phyloP scores from a whole-genome alignment of 2,113 vertebrate species.

The Protomyctophum bolini region DNA sequence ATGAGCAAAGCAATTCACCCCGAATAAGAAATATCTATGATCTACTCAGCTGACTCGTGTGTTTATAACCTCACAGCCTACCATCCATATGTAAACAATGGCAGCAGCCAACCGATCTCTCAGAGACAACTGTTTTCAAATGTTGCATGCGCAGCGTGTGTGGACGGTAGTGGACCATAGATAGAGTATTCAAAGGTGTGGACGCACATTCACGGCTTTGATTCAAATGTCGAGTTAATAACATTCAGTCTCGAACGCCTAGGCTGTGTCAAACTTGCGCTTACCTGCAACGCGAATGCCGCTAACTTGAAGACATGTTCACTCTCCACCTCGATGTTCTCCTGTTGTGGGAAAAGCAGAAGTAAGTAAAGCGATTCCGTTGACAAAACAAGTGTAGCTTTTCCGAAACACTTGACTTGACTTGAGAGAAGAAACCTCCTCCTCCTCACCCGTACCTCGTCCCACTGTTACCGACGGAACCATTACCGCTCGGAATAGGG shows the following conservation, averaged over 20 bases:
- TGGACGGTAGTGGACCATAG: background rate
- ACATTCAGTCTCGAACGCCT: background rate
- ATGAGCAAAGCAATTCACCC: background rate
- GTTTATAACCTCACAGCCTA: too few species aligned
- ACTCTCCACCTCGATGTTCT: constrained; percentile 89
- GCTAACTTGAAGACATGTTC: constrained; percentile 92
- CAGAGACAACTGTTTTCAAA: constrained; percentile 52
- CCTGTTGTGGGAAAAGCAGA: constrained; percentile 76
- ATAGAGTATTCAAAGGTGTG: too few species aligned
- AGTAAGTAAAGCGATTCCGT: background rate
- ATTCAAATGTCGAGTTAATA: constrained; percentile 23
- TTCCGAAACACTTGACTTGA: constrained; percentile 60
- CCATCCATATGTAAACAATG: constrained; percentile 14
- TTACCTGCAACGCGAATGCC: constrained; percentile 92
- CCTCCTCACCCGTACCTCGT: constrained; percentile 70
- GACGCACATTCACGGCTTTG: constrained; percentile 14
- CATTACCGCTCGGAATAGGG: constrained; percentile 55
- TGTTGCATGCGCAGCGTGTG: constrained; percentile 1
- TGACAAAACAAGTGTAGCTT: constrained; percentile 3
- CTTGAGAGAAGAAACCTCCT: constrained; percentile 46
- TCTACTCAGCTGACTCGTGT: background rate
- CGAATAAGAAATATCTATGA: background rate
- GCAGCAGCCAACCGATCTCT: background rate
- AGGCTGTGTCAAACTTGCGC: constrained; percentile 49
- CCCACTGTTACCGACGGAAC: constrained; percentile 79